A percentile compares a stretch with the other conserved stretches of the same genome.
phyloP scores from a whole-genome alignment of 2,888 invertebrate genomes.

The Smittia aterrima region DNA sequence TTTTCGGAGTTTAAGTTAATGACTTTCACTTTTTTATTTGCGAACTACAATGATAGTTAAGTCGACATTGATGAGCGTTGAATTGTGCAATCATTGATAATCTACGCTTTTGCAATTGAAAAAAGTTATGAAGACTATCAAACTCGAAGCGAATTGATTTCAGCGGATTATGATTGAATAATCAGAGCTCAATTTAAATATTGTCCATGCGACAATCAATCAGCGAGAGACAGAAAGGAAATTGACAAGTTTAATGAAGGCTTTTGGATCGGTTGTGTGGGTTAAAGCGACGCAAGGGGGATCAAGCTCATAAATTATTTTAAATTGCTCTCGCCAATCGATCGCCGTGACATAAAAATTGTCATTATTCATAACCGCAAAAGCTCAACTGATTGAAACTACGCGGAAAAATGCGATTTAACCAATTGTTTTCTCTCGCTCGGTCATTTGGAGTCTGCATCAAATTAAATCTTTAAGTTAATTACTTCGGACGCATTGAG shows the following conservation, averaged over 20 bases:
- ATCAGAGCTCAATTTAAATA: background rate
- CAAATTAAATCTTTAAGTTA: background rate
- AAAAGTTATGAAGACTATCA: too few species aligned
- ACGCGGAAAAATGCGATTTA: too few species aligned
- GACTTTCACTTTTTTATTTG: too few species aligned
- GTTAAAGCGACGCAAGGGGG: background rate
- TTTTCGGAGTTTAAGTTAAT: too few species aligned
- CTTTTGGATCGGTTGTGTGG: background rate
- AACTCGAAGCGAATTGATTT: background rate
- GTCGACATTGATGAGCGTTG: too few species aligned
- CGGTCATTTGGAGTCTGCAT: background rate
- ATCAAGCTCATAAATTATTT: conserved; percentile 7
- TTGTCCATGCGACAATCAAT: conserved; percentile 18
- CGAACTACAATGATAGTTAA: too few species aligned
- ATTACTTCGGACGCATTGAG: background rate
- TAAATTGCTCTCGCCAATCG: background rate
- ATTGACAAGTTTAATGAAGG: conserved; percentile 13
- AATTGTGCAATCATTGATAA: too few species aligned
- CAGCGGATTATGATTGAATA: background rate
- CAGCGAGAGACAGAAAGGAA: conserved; percentile 5
- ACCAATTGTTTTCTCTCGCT: too few species aligned
- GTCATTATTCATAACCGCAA: background rate
- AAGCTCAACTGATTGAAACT: too few species aligned
- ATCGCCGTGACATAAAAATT: background rate
- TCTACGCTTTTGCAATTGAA: too few species aligned